Base-by-base conservation (phyloP, 2,797 vertebrate species). In the Myiothlypis coronata region DNA sequence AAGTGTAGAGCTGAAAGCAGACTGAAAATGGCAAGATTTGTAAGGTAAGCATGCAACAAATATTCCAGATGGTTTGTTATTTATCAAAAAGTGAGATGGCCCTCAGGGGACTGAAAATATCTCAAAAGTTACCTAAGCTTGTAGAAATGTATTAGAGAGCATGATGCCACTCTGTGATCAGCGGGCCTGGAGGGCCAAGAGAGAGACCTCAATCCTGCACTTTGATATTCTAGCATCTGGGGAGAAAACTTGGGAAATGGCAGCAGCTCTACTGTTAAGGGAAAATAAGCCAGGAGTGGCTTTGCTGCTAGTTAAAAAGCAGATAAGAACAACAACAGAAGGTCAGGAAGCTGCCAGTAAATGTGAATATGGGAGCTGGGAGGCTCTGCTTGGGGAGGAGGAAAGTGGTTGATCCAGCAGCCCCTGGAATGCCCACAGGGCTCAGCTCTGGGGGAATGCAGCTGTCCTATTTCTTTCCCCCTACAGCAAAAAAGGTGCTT, bases 341-440 rank as follows among this genome's bases (percentile, higher is more conserved):
- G 56, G 3, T 7, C 6, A n/a, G 37, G 68, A 69, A 83, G 5
- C 18, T 60, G 52, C 32, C 37, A 55, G 9, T 41, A 50, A 28
- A 30, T 1, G 1, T 22, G 5, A 41, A 4, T 41, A 7, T 20
- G 65, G 70, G 64, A 86, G 9, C 27, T 67, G 44, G 15, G 32
- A 67, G 17, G 49, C 35, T 69, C 49, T 69, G 27, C 30, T 19
- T 39, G 55, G 17, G 47, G 19, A 77, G 43, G 18, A 55, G 22
- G n/a, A 7, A 46, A 56, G 27, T 10, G 18, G 10, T 41, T 80
- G 65, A 37, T 86, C 28, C 34, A 50, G 41, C 32, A 41, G 34
- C 4, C 11, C 6, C 27, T 3, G 4, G 26, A 57, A 23, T 69
- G 23, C 34, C 55, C 1, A 0, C 4, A 30, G 52, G 49, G 7